These are phyloP conservation scores for Platypus cylindrus DNA, from an alignment of 2,888 invertebrate genomes.

Conservation along the genomic window DNA sequence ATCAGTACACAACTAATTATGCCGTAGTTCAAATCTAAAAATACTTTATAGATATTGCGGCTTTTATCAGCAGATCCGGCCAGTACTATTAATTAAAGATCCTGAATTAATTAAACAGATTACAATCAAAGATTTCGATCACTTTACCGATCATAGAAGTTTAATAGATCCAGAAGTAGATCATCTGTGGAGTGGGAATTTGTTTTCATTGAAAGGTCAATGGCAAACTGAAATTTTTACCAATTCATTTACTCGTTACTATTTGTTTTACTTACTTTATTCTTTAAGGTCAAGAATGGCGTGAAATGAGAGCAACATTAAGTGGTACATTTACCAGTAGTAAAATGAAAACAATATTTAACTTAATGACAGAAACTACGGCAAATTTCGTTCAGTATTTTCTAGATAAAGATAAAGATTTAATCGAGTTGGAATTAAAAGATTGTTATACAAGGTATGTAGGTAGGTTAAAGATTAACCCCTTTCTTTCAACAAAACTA, in stretches of 20 bases:
- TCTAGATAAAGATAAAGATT: slow-evolving; percentile 18
- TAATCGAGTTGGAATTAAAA: slow-evolving; percentile 33
- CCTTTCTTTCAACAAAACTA: too few relatives aligned
- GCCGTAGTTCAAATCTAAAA: too few relatives aligned
- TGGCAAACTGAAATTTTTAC: too few relatives aligned
- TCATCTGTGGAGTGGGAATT: slow-evolving; percentile 37
- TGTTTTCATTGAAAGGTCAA: slow-evolving; percentile 24
- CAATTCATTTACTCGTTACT: too few relatives aligned
- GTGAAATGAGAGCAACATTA: slow-evolving; percentile 27
- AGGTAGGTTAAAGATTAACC: too few relatives aligned
- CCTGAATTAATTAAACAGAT: slow-evolving; percentile 46
- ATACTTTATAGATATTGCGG: slow-evolving; percentile 23
- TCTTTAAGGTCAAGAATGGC: slow-evolving; percentile 23
- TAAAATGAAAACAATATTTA: slow-evolving; percentile 30
- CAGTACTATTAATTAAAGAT: slow-evolving; percentile 40
- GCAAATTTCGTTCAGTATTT: slow-evolving; percentile 20
- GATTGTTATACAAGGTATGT: slow-evolving; percentile 31
- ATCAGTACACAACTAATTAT: too few relatives aligned
- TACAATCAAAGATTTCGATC: slow-evolving; percentile 44
- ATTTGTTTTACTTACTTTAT: too few relatives aligned
- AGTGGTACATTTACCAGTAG: slow-evolving; percentile 30
- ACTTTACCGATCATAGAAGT: slow-evolving; percentile 38
- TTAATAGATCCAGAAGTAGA: slow-evolving; percentile 29
- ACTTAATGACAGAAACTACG: slow-evolving; percentile 19
- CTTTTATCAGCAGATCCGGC: slow-evolving; percentile 22